Base-by-base conservation (phyloP, 2,888 invertebrate species). In the Volucella bombylans region DNA sequence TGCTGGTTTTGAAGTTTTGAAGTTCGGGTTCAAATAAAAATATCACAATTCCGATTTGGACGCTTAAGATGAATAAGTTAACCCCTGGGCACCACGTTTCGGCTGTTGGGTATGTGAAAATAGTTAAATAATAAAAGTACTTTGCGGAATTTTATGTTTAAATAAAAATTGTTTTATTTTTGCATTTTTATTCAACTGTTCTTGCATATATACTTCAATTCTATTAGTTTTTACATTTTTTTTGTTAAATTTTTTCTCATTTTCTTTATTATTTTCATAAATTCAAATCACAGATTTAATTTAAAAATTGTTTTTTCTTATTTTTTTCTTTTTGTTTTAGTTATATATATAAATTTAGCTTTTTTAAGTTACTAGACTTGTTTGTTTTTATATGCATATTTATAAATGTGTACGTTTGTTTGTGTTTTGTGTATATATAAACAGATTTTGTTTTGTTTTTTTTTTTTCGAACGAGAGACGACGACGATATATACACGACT, bases 201-300 rank as follows among this genome's bases (percentile, higher is more conserved):
- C 69, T 79, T 78, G 68, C 68, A 68, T 65, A 69, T 52, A 72
- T 73, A 69, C 57, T 69, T 59, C 57, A 65, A 69, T 68, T 82
- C 14, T 71, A 43, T 74, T 54, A 54, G 18, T 71, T 72, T 72
- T 72, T 74, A 74, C 78, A 81, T 45, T 69, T 69, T 69, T 72
- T 78, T 78, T 77, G 54, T 55, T 62, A 68, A 45, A 57, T 64
- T 81, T 76, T 78, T 52, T n/a, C 47, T 31, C 47, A 11, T 65
- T 71, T 79, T 31, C 6, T 31, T 31, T 43, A 74, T 52, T 50
- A 65, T 76, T 72, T 72, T 76, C 43, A 85, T 85, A 77, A 85
- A 85, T 80, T 85, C 85, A 85, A 85, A 85, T 85, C 85, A 85
- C 85, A 85, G 85, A 85, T 85, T 85, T 85, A 85, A 85, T 85